Base-by-base conservation (phyloP, 2,888 invertebrate species). In the Drosophila siamana region DNA sequence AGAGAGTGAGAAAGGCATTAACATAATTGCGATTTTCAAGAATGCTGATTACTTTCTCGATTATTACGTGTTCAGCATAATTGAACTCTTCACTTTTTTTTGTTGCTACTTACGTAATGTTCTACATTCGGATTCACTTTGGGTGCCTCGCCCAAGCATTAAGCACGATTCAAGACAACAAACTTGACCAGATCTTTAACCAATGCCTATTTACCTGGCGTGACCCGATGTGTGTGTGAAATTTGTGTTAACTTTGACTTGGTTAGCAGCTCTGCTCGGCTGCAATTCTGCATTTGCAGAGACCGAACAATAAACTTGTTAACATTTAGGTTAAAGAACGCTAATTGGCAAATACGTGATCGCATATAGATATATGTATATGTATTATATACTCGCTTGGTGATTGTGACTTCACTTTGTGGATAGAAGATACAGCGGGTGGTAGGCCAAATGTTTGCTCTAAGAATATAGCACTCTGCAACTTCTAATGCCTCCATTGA, bases 301-400 rank as follows among this genome's bases (percentile, higher is more conserved):
- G 60, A 19, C 40, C 19, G 41, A 22, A 68, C 43, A 67, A 62
- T 51, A 30, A 16, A 62, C 59, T 46, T 69, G 80, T 70, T 83
- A 78, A 80, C 40, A 70, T 69, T 51, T 61, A 62, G 52, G 61
- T 71, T 78, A 80, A 69, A 26, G 48, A 64, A 52, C 63, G 74
- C 78, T 83, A 83, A 83, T 79, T 86, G 71, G 57, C 67, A 80
- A 80, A 79, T 48, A 86, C 19, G 26, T 26, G 56, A 36, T 40
- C 47, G n/a, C n/a, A n/a, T n/a, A n/a, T n/a, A n/a, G n/a, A n/a
- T 43, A 19, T 41, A 28, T 2, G 41, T 41, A 28, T 50, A 16
- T 1, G 16, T 47, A 26, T 47, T 26, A 38, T 15, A 38, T 15
- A 38, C 13, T 38, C 15, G 5, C 11, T 40, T 38, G 26, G 16